Conservation (phyloP, 2,888 invertebrate genomes). For the Philopedon plagiatum region DNA sequence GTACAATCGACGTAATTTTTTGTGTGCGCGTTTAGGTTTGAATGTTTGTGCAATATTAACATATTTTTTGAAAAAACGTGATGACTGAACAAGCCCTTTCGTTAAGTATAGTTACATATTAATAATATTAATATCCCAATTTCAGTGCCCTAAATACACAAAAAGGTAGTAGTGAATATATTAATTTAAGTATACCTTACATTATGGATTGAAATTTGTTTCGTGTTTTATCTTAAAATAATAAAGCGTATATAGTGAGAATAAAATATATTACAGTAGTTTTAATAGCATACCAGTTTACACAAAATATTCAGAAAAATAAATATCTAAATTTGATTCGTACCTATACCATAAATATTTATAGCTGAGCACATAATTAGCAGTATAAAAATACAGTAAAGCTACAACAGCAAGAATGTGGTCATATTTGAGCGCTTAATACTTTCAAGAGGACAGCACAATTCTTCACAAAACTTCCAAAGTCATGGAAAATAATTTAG, state of each 20-base stretch:
- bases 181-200: too few relatives aligned
- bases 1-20: too few relatives aligned
- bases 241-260: not conserved
- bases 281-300: slow-evolving; percentile 4
- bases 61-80: too few relatives aligned
- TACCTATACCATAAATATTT: not conserved
- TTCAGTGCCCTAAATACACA: too few relatives aligned
- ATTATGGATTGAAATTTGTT: too few relatives aligned
- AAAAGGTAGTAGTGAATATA: too few relatives aligned
- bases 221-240: not conserved
- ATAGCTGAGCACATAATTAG: slow-evolving; percentile 33
- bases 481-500: not conserved
- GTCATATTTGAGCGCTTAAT: slow-evolving; percentile 42
- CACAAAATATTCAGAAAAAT: slow-evolving; percentile 17
- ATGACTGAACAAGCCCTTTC: not conserved
- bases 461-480: not conserved
- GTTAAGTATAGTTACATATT: too few relatives aligned
- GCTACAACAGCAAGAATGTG: slow-evolving; percentile 42
- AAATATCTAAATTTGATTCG: slow-evolving; percentile 32
- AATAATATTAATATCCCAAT: too few relatives aligned
- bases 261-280: not conserved
- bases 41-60: too few relatives aligned
- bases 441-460: slow-evolving; percentile 7
- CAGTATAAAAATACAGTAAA: slow-evolving; percentile 43
- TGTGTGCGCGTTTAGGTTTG: too few relatives aligned